These are phyloP conservation scores for Clarias platycephalus DNA, from an alignment of 2,797 vertebrate genomes.

Conservation along the genomic window DNA sequence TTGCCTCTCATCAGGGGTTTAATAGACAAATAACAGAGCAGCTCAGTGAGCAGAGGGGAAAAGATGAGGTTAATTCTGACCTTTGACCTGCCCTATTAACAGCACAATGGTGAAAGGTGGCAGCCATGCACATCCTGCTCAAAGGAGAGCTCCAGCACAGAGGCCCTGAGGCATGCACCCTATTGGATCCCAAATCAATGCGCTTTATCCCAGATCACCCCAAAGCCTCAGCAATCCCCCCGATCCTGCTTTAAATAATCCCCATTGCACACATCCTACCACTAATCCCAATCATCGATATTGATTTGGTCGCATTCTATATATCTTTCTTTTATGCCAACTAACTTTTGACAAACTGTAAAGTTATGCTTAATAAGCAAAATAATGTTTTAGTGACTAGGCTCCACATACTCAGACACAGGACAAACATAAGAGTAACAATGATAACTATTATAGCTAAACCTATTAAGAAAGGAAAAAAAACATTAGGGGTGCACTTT, in stretches of 20 bases:
- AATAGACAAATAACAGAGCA: constrained; percentile 42
- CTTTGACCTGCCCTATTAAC: constrained; percentile 50
- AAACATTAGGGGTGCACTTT: background rate
- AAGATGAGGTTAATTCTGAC: constrained; percentile 40
- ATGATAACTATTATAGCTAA: background rate
- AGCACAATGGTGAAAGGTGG: constrained; percentile 47
- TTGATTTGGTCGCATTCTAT: background rate
- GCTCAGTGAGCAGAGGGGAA: constrained; percentile 33
- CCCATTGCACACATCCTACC: background rate
- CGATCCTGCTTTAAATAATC: constrained; percentile 18
- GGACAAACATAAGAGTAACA: background rate
- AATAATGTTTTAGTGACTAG: background rate
- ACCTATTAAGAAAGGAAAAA: background rate
- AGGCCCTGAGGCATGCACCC: constrained; percentile 51
- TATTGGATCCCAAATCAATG: constrained; percentile 37
- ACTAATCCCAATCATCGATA: background rate
- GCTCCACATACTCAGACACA: background rate
- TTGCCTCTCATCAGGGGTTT: constrained; percentile 43
- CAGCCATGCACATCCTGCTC: constrained; percentile 44
- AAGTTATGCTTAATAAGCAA: background rate
- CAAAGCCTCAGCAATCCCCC: constrained; percentile 33
- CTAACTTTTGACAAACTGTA: background rate
- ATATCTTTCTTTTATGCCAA: background rate
- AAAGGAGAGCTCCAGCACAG: constrained; percentile 51
- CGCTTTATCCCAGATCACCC: constrained; percentile 7